Conservation (phyloP, 2,888 invertebrate genomes). For the Eustalomyia histrio region DNA sequence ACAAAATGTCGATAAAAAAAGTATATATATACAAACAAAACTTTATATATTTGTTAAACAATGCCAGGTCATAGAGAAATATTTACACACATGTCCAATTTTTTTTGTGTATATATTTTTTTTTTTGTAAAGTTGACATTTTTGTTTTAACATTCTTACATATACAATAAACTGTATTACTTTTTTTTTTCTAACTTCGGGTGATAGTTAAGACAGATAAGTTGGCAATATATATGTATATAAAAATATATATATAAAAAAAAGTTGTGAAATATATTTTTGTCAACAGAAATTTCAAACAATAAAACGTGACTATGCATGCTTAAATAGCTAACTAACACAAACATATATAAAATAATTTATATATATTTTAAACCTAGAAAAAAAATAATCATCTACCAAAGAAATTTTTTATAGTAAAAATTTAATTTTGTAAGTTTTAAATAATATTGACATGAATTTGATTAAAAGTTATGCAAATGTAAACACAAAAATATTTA, state of each 20-base stretch:
- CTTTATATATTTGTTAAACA: conserved; percentile 33
- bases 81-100: conserved; percentile 18
- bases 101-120: background rate
- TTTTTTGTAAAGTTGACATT: background rate
- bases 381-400: background rate
- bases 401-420: background rate
- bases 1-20: conserved; percentile 32
- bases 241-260: conserved; percentile 37
- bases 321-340: conserved; percentile 54
- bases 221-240: conserved; percentile 7
- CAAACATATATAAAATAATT: background rate
- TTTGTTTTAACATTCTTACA: background rate
- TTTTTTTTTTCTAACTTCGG: conserved; percentile 43
- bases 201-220: conserved; percentile 57
- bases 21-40: background rate
- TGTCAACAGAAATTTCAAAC: conserved; percentile 69
- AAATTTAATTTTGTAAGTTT: conserved; percentile 44
- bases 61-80: conserved; percentile 39
- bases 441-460: conserved; percentile 62
- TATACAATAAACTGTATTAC: conserved; percentile 25
- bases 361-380: background rate
- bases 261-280: conserved; percentile 46
- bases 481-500: background rate
- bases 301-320: conserved; percentile 78
- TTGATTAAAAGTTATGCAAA: conserved; percentile 49